Base-by-base conservation (phyloP, 1,140 invertebrate species). In the Melitaea cinxia region DNA sequence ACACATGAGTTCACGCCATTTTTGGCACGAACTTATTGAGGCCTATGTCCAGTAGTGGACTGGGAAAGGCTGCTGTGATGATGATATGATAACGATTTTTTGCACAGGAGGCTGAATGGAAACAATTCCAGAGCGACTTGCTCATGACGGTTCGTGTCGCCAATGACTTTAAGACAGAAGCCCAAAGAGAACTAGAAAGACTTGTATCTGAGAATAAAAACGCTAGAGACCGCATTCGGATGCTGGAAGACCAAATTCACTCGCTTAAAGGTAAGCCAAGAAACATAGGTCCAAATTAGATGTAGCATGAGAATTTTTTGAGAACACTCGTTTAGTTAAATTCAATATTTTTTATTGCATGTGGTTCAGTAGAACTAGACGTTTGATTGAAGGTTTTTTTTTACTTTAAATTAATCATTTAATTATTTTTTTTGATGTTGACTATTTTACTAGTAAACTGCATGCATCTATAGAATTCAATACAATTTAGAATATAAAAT, bases 111-210 rank as follows among this genome's bases (percentile, higher is more conserved):
- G 93, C 95, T 10, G 97, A 98, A 88, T 99, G 97, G 98, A 94
- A 96, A 75, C 96, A 98, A 83, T 98, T 98, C 91, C 97, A 98
- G 85, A 95, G 94, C 61, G 98, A 99, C 91, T 92, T 99, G 0
- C 91, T 98, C 24, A 97, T 97, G 91, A 97, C 97, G 0, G 98
- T 99, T 0, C 93, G 97, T 15, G 97, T 99, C 6, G 97, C 98
- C 9, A 98, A 98, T 89, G 97, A 98, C 83, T 98, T 98, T 88
- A 97, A 98, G 84, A 96, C 95, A 19, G 96, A 97, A 85, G 95
- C 96, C 0, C 95, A 96, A 78, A 93, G 94, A 56, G 96, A 97
- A 74, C 92, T 96, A 64, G 96, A 98, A 81, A 93, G 95, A 65
- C 91, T 98, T 5, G 93, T 95, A 26, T 91, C 95, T 72, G 96